Conservation (phyloP, 2,113 vertebrate genomes). For the Phaetusa simplex region DNA sequence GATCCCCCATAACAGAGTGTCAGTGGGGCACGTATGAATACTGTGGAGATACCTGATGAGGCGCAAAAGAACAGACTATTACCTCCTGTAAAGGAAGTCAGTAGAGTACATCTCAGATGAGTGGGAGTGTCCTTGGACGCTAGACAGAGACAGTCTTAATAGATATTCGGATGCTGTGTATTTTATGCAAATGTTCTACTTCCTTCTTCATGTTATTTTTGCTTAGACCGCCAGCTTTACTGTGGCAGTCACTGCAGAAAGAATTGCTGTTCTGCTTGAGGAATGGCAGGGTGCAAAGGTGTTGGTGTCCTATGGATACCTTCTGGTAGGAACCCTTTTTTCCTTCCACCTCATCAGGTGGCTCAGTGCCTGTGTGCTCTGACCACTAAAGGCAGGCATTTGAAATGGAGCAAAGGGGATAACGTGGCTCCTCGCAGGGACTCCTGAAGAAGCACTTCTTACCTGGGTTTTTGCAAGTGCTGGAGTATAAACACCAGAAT, state of each 20-base stretch:
- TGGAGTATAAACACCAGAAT: background rate
- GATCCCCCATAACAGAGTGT: background rate
- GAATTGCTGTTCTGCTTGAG: background rate
- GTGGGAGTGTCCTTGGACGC: background rate
- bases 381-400: background rate
- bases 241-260: background rate
- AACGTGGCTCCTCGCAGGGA: background rate
- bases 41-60: background rate
- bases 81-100: background rate
- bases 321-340: background rate
- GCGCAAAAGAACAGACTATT: background rate
- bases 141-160: background rate
- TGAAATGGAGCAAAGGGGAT: background rate
- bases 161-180: background rate
- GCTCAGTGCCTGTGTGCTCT: background rate
- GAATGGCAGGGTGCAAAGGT: background rate
- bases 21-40: background rate
- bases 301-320: background rate
- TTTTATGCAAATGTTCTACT: background rate
- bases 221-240: background rate
- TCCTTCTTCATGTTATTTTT: background rate
- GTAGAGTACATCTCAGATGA: background rate
- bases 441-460: background rate
- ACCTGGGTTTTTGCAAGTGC: background rate
- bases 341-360: background rate